A percentile compares a stretch with the other conserved stretches of the same genome.
These are phyloP conservation scores for Pherbina coryleti DNA, from an alignment of 2,888 invertebrate genomes.

Conservation along the genomic window DNA sequence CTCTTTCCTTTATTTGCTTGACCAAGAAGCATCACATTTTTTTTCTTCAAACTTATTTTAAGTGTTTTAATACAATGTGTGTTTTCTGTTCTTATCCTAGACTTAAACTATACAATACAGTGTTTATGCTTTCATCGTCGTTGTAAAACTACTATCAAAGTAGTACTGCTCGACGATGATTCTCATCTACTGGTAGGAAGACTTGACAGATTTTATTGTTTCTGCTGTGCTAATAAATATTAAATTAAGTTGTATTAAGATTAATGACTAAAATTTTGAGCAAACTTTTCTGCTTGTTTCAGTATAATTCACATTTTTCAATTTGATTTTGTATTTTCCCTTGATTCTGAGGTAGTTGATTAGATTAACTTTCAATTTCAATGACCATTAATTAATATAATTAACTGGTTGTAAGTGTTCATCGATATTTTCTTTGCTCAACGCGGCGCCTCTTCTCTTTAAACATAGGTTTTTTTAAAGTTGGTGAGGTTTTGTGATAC, in stretches of 20 bases:
- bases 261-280: slow-evolving; percentile 29
- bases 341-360: slow-evolving; percentile 62
- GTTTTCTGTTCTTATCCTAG: not conserved
- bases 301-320: slow-evolving; percentile 45
- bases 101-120: slow-evolving; percentile 12
- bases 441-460: not conserved
- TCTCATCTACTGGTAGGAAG: slow-evolving; percentile 53
- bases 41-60: slow-evolving; percentile 56
- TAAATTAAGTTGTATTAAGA: slow-evolving; percentile 6
- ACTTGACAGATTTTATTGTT: slow-evolving; percentile 61
- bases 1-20: not conserved
- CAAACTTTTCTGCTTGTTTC: slow-evolving; percentile 27
- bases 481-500: not conserved
- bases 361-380: slow-evolving; percentile 15
- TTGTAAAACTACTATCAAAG: not conserved
- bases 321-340: slow-evolving; percentile 42
- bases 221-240: slow-evolving; percentile 27
- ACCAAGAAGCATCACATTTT: slow-evolving; percentile 22
- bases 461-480: not conserved
- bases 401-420: slow-evolving; percentile 16
- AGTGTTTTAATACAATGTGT: slow-evolving; percentile 51
- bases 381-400: slow-evolving; percentile 33
- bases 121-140: not conserved
- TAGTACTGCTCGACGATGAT: not conserved
- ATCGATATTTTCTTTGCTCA: slow-evolving; percentile 23